Evolutionary conservation across 1,140 invertebrate genomes (phyloP), one percentile per base, ranked within the genome.

Genomic region (Lethrus apterus): DNA sequence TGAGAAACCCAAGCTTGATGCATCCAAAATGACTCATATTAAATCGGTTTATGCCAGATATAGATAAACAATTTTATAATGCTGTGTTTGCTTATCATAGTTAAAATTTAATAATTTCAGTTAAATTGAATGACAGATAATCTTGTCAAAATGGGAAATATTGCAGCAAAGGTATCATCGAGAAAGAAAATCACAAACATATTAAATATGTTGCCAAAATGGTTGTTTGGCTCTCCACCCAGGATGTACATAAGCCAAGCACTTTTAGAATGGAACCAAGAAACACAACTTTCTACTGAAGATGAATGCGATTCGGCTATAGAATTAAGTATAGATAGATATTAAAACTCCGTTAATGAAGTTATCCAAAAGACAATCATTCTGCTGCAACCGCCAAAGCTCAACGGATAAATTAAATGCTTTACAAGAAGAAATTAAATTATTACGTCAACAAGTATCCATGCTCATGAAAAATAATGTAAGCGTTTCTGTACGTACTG

Each of bases 231-330:
- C 5, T 26, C 23, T 26, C 5, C 5, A 7, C 23, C 5, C n/a
- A 5, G 23, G n/a, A n/a, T 26, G 5, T 26, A 26, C n/a, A 7
- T 26, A n/a, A 26, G n/a, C 23, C 23, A 5, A n/a, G 5, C n/a
- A 7, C n/a, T 26, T 5, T 26, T 26, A n/a, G 23, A 26, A n/a
- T 26, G 23, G 23, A 26, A n/a, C 5, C 5, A 23, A 38, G 10
- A 15, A 1, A 24, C 24, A 3, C 3, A 9, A 4, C n/a, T n/a
- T n/a, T n/a, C n/a, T n/a, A 21, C 24, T 2, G 7, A 3, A 21
- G 40, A 42, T 26, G n/a, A 13, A 5, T 42, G 21, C 19, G 40
- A 42, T 42, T 42, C 40, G 3, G 40, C 40, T 5, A 26, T 42
- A 3, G 40, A 42, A 29, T 13, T 42, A 26, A 26, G 21, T 17